phyloP scores from a whole-genome alignment of 2,888 invertebrate species.

The Strigamia maritima region DNA sequence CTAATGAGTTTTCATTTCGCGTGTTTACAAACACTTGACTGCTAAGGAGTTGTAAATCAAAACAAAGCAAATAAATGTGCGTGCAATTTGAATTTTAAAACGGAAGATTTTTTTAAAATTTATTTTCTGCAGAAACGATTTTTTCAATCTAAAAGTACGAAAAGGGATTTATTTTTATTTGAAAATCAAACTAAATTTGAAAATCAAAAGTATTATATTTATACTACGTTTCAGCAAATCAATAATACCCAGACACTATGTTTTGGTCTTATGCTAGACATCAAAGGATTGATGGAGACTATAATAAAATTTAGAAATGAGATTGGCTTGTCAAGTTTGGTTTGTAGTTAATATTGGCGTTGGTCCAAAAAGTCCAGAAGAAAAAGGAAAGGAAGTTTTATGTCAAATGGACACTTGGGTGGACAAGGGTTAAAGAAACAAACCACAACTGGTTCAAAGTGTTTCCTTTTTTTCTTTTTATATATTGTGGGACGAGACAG shows the following conservation, averaged over 20 bases:
- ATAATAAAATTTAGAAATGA: not conserved
- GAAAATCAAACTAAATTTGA: too few species aligned
- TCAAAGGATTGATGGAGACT: not conserved
- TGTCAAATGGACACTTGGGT: not conserved
- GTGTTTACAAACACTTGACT: too few species aligned
- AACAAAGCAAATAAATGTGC: too few species aligned
- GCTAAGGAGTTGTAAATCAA: too few species aligned
- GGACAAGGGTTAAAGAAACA: conserved; percentile 9
- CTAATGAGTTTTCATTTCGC: too few species aligned
- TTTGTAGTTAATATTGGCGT: not conserved
- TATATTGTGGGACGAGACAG: not conserved
- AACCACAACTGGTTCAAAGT: conserved; percentile 14
- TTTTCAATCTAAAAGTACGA: too few species aligned
- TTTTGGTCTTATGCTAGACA: not conserved
- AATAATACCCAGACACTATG: not conserved
- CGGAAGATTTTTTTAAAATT: too few species aligned
- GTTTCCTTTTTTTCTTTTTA: not conserved
- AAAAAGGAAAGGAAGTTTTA: not conserved
- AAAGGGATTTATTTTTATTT: too few species aligned
- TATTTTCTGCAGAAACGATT: too few species aligned
- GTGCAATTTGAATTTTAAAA: too few species aligned
- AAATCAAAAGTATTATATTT: too few species aligned
- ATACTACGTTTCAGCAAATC: too few species aligned
- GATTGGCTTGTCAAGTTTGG: not conserved
- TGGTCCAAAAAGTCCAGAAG: not conserved